Conservation (phyloP, 2,797 vertebrate species). For the Acanthiza pusilla region DNA sequence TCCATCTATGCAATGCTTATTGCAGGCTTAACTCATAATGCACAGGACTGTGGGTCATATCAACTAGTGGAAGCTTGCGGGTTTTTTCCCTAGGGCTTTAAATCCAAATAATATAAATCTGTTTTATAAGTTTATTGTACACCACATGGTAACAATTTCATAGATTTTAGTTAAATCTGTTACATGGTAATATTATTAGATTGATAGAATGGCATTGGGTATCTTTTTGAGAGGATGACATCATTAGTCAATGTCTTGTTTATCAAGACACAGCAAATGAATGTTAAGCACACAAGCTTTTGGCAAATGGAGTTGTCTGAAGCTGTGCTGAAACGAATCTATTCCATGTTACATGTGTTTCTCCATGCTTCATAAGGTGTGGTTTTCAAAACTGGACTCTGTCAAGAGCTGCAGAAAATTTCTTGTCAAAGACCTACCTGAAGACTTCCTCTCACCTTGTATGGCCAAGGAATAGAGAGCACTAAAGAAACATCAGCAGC, state of each 20-base stretch:
- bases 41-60: not conserved
- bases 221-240: not conserved
- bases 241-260: not conserved
- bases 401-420: not conserved
- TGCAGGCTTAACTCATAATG: not conserved
- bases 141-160: accelerated
- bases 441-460: not conserved
- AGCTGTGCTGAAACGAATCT: not conserved
- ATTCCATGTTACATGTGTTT: not conserved
- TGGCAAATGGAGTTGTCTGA: not conserved
- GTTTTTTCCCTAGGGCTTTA: not conserved
- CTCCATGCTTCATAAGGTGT: not conserved
- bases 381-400: not conserved
- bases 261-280: not conserved
- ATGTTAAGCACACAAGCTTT: not conserved
- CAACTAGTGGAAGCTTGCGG: not conserved
- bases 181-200: not conserved
- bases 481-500: not conserved
- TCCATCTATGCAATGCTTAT: not conserved
- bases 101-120: not conserved
- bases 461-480: not conserved
- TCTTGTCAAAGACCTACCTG: not conserved
- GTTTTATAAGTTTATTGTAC: not conserved
- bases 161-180: not conserved
- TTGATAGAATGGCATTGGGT: not conserved